Evolutionary conservation across 2,888 invertebrate genomes (phyloP), one percentile per base, ranked within the genome.

Genomic region (Calliphora vomitoria): DNA sequence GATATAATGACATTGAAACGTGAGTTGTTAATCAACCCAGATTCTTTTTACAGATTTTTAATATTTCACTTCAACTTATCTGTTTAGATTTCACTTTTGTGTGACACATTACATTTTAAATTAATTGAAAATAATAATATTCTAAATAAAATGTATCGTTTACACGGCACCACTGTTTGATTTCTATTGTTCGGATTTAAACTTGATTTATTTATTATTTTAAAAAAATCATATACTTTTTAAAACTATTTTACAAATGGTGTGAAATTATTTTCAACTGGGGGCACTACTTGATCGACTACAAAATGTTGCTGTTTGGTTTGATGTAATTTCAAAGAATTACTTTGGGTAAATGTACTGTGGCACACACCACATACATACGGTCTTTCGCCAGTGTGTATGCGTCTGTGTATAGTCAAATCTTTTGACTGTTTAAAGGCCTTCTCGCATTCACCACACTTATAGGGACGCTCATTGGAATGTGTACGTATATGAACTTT

Each of bases 391-490:
- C 84, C 74, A 1, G 90, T 90, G 44, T 90, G 89, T 25, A 91
- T 91, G 3, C 89, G 91, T 55, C 89, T 88, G 47, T 93, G 93
- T 2, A 88, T 89, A n/a, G 90, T 90, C 83, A 93, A 89, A 86
- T 93, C 93, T 4, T 92, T 91, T 44, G 90, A 90, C 91, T 92
- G 92, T 3, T 91, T 91, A 71, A 93, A 93, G 0, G 91, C 90
- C 86, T 92, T 92, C 15, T 89, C 90, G 64, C 93, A 93, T 10
- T 89, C 90, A 8, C 89, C 88, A 50, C 93, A 93, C 0, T 88
- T 90, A 72, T 91, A 90, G 1, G 92, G 91, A 0, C 90, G 87
- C 18, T 89, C 84, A 62, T 75, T 74, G 55, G 84, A 69, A 53
- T 79, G 78, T 25, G 88, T 90, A 8, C 83, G 76, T 20, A 87